phyloP scores from a whole-genome alignment of 2,888 invertebrate genomes.

The Adelognathus sp. region DNA sequence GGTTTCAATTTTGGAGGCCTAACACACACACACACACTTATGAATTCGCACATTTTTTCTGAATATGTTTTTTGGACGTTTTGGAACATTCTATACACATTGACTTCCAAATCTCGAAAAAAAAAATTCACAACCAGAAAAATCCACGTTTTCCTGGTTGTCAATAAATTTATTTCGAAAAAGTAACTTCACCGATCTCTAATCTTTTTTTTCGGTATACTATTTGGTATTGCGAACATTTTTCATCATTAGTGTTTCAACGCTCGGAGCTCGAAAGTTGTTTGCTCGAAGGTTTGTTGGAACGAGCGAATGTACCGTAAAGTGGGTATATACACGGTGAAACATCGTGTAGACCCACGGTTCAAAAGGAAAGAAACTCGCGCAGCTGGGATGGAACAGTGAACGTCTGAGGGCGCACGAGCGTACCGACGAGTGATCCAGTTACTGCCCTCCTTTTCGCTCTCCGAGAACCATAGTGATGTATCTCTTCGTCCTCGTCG shows the following conservation, averaged over 20 bases:
- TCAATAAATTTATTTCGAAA: too few species aligned
- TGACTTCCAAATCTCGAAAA: too few species aligned
- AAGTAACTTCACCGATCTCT: too few species aligned
- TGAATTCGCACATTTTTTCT: too few species aligned
- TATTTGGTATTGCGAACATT: neutral
- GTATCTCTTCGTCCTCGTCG: conserved; percentile 8
- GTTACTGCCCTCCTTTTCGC: conserved; percentile 57
- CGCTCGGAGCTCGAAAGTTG: conserved; percentile 26
- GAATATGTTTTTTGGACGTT: too few species aligned
- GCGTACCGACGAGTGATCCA: conserved; percentile 53
- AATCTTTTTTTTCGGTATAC: too few species aligned
- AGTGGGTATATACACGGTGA: conserved; percentile 32
- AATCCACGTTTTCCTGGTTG: too few species aligned
- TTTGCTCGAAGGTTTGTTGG: conserved; percentile 12
- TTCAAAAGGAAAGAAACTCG: conserved; percentile 48
- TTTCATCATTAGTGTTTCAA: neutral
- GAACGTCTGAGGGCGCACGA: conserved; percentile 49
- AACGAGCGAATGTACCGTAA: conserved; percentile 41
- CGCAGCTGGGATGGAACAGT: conserved; percentile 37
- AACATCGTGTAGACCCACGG: conserved; percentile 28
- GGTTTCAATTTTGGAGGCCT: too few species aligned
- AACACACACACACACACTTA: too few species aligned
- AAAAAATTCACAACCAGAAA: too few species aligned
- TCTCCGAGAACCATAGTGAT: neutral
- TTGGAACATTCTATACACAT: too few species aligned